Evolutionary conservation across 2,113 vertebrate species (phyloP), one percentile per base, ranked within the genome.

Genomic region (Drymodes brunneopygia): DNA sequence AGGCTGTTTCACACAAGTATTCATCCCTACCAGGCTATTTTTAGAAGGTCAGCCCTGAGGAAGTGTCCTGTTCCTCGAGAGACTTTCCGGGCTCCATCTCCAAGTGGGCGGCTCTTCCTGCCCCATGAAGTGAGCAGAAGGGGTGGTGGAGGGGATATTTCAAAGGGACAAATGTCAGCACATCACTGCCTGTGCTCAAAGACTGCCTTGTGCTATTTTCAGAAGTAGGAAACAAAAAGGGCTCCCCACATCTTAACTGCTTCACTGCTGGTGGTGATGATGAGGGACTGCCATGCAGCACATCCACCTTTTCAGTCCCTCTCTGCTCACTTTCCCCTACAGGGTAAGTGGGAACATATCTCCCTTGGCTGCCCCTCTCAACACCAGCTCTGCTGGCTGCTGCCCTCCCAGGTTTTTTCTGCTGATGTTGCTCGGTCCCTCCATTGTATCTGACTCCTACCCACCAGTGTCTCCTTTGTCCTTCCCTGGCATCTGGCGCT

Each of bases 1-100:
- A 1, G 95, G 67, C 74, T 86, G 93, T 94, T 95, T 92, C 71
- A 81, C 87, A 93, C 81, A 88, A 85, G 22, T 54, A 44, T 60
- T 87, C 29, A 75, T 67, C 61, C 47, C 66, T 4, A 1, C 11
- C 40, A 12, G 31, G 66, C 35, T 95, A 69, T 78, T 90, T 94
- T 88, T 82, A 88, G 85, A 42, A 84, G 51, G 61, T 40, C 57
- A 65, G 66, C 50, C 53, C 70, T 1, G 3, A 79, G 62, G 91
- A 91, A 89, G 29, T 33, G 62, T 48, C 65, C 67, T 1, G 0
- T 78, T 88, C 81, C 69, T 93, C 2, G 1, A 71, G 81, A 93
- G 70, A 57, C 61, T 75, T 91, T 93, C 70, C 45, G 4, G 19
- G 21, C 48, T 81, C 53, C 33, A 11, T 56, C 51, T 79, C 65